These are phyloP conservation scores for Neria commutata DNA, from an alignment of 2,888 invertebrate genomes.

Conservation along the genomic window DNA sequence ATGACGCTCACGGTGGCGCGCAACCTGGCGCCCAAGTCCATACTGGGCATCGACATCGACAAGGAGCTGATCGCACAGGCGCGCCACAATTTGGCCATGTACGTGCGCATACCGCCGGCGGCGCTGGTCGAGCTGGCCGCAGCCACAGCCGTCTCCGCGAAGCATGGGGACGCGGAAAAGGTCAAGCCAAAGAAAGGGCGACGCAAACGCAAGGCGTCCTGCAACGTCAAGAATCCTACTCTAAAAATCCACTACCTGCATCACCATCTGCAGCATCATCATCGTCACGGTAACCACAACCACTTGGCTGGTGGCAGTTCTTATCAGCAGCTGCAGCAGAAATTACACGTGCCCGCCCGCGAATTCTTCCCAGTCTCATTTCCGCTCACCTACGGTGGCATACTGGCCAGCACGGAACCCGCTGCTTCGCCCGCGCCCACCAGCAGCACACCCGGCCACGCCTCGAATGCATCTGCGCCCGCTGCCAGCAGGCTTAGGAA, in stretches of 20 bases:
- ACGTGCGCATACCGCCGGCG: slow-evolving; percentile 53
- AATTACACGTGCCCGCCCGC: slow-evolving; percentile 51
- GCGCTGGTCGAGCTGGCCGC: neutral
- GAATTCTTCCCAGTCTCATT: slow-evolving; percentile 83
- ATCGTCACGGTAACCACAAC: slow-evolving; percentile 41
- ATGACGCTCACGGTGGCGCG: slow-evolving; percentile 89
- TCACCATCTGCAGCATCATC: slow-evolving; percentile 41
- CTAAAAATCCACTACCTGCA: slow-evolving; percentile 36
- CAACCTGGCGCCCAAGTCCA: slow-evolving; percentile 81
- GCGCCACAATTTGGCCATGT: slow-evolving; percentile 57
- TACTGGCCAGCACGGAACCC: slow-evolving; percentile 37
- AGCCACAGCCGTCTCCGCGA: too few species aligned
- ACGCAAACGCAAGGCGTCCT: neutral
- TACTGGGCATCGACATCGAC: slow-evolving; percentile 96
- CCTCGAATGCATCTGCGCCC: too few species aligned
- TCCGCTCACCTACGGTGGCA: slow-evolving; percentile 79
- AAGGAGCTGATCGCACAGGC: slow-evolving; percentile 74
- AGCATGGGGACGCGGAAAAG: too few species aligned
- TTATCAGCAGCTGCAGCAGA: slow-evolving; percentile 53
- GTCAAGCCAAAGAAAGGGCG: too few species aligned
- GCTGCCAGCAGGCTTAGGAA: slow-evolving; percentile 56
- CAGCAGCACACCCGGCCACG: neutral
- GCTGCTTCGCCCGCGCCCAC: neutral
- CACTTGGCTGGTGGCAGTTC: slow-evolving; percentile 44
- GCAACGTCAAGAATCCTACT: slow-evolving; percentile 11